Percentiles rank a stretch among this genome's conserved stretches.
These are phyloP conservation scores for Calcarius lapponicus DNA, from an alignment of 2,797 vertebrate species.

Conservation along the genomic window DNA sequence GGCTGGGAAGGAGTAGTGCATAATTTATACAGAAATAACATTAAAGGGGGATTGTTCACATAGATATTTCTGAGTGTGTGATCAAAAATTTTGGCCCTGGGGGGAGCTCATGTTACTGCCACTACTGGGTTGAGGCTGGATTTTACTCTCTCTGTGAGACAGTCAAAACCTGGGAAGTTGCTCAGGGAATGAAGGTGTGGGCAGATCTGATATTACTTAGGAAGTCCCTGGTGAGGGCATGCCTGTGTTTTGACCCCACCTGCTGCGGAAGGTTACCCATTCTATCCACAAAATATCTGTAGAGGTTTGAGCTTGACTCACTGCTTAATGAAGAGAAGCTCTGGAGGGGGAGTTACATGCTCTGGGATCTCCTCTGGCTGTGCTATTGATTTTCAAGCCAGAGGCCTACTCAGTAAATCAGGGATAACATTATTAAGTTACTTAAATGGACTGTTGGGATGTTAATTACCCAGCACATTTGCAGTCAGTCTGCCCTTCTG, in stretches of 20 bases:
- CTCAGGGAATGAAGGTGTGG: constrained; percentile 15
- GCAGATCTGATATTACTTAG: constrained; percentile 54
- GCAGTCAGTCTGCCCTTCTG: not conserved
- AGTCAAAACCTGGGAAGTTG: constrained; percentile 46
- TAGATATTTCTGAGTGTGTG: constrained; percentile 49
- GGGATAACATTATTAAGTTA: constrained; percentile 54
- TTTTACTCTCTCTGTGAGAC: constrained; percentile 54
- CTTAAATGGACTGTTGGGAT: constrained; percentile 37
- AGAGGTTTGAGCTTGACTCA: constrained; percentile 32
- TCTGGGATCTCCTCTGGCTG: constrained; percentile 18
- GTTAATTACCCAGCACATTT: constrained; percentile 43
- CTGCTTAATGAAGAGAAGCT: not conserved
- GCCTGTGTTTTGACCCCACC: constrained; percentile 54
- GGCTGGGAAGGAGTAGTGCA: constrained; percentile 10
- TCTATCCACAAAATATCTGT: constrained; percentile 27
- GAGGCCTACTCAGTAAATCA: constrained; percentile 37
- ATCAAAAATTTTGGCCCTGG: constrained; percentile 40
- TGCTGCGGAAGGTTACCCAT: not conserved
- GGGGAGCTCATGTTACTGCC: constrained; percentile 48
- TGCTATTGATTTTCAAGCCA: constrained; percentile 20
- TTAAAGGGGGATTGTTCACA: constrained; percentile 44
- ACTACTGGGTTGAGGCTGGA: constrained; percentile 51
- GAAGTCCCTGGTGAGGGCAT: constrained; percentile 21
- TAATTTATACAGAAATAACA: constrained; percentile 63
- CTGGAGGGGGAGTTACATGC: not conserved